phyloP scores from a whole-genome alignment of 2,113 vertebrate species.

The Eclectus roratus region DNA sequence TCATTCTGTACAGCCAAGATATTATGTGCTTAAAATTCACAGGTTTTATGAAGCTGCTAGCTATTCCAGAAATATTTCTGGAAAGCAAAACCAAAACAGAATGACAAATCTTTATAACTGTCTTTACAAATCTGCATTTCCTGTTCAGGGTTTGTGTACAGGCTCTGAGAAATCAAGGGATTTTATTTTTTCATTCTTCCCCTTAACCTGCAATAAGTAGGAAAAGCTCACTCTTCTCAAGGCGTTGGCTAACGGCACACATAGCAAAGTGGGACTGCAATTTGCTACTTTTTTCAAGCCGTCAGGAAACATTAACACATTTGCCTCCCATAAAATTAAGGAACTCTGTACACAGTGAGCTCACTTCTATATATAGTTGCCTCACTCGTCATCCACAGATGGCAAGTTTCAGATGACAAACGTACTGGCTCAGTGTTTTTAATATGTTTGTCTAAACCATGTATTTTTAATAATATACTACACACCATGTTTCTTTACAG shows the following conservation, averaged over 20 bases:
- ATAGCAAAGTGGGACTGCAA: background rate
- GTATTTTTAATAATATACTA: background rate
- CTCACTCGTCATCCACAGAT: background rate
- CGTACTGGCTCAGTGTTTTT: background rate
- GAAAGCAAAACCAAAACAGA: background rate
- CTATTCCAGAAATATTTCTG: background rate
- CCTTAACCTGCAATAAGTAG: background rate
- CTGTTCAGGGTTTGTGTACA: background rate
- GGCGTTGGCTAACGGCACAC: background rate
- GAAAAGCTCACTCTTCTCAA: background rate
- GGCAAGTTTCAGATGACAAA: background rate
- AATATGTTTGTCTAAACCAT: background rate
- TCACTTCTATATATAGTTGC: background rate
- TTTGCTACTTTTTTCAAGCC: background rate
- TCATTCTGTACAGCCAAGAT: background rate
- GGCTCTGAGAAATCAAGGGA: background rate
- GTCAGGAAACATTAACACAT: background rate
- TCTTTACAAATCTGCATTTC: background rate
- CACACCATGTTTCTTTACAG: background rate
- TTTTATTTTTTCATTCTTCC: background rate
- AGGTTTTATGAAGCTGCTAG: background rate
- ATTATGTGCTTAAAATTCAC: background rate
- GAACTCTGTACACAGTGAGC: background rate
- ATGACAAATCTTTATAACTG: background rate
- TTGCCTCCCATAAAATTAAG: background rate